Conservation (phyloP, 2,888 invertebrate species). For the Chymomyza amoena region DNA sequence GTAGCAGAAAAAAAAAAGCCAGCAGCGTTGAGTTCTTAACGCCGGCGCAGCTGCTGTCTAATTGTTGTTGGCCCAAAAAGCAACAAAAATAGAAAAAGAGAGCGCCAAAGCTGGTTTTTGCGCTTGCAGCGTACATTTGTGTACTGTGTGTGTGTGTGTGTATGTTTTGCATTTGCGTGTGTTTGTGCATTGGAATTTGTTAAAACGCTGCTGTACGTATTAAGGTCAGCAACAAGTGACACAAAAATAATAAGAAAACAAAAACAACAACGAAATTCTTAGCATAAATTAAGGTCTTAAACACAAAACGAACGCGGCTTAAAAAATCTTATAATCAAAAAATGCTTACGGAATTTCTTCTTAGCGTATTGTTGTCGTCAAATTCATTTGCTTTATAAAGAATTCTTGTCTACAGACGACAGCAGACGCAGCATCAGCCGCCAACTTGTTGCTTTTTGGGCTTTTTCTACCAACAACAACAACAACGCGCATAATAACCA, state of each 20-base stretch:
- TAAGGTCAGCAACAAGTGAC: conserved; percentile 54
- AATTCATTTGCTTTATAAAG: conserved; percentile 23
- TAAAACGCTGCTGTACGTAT: conserved; percentile 45
- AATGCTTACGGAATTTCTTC: conserved; percentile 23
- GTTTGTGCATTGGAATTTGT: conserved; percentile 63
- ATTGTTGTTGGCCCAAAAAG: conserved; percentile 42
- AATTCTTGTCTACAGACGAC: conserved; percentile 29
- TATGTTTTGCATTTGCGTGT: conserved; percentile 14
- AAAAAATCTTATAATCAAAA: conserved; percentile 1
- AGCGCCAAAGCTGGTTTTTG: conserved; percentile 55
- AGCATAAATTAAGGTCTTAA: conserved; percentile 49
- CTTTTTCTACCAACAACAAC: conserved; percentile 4
- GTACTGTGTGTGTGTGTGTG: conserved; percentile 23
- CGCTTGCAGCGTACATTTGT: conserved; percentile 18
- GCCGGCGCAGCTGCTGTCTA: conserved; percentile 41
- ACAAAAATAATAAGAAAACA: conserved; percentile 39
- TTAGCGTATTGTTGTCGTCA: conserved; percentile 33
- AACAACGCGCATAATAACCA: conserved; percentile 35
- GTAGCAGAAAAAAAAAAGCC: not conserved
- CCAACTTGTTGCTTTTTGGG: conserved; percentile 5
- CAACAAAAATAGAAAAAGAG: conserved; percentile 40
- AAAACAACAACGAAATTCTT: conserved; percentile 26
- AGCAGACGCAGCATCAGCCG: conserved; percentile 12
- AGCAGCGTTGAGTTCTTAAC: conserved; percentile 33
- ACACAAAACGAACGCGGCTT: not conserved